Evolutionary conservation across 1,140 invertebrate species (phyloP), one percentile per base, ranked within the genome.

Genomic region (Hylaeus volcanicus): DNA sequence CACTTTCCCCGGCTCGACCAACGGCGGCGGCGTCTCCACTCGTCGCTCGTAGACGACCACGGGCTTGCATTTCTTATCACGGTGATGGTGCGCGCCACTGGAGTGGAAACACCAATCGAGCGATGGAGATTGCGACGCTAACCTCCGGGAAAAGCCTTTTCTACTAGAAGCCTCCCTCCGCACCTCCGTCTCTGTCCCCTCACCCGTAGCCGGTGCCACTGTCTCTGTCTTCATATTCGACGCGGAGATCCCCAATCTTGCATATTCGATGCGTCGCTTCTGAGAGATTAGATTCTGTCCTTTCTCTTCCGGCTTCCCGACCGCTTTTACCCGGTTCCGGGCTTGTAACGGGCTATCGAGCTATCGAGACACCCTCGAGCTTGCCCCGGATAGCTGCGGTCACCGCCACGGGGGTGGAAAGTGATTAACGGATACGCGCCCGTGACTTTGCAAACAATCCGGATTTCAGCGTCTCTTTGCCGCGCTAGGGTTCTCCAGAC

Each of bases 41-140:
- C 74, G 55, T 74, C 73, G 81, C 15, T 66, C 6, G n/a, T 61
- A 86, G 84, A 86, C 74, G 79, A 80, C 78, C 71, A 43, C 51
- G n/a, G 39, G 79, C 76, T 86, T 80, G 84, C 85, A 83, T 87
- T 86, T 83, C 84, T 86, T 83, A 87, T 87, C 85, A 79, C 60
- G 61, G 75, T 79, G 85, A 86, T 86, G 76, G 69, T 77, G 71
- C 85, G 73, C 82, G 73, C 78, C 78, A 73, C 71, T 81, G 70
- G 48, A 87, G 86, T 87, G 85, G 86, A 87, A 86, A 87, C 86
- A 84, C 85, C 85, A 87, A 87, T 87, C 85, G 86, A 81, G 72
- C 85, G 82, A 87, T 86, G 86, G 86, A 86, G 85, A 87, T 87
- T 84, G 86, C 85, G 79, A 84, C 73, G 82, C 79, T 86, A 87